Conservation (phyloP, 2,888 invertebrate species). For the Bibio marci region DNA sequence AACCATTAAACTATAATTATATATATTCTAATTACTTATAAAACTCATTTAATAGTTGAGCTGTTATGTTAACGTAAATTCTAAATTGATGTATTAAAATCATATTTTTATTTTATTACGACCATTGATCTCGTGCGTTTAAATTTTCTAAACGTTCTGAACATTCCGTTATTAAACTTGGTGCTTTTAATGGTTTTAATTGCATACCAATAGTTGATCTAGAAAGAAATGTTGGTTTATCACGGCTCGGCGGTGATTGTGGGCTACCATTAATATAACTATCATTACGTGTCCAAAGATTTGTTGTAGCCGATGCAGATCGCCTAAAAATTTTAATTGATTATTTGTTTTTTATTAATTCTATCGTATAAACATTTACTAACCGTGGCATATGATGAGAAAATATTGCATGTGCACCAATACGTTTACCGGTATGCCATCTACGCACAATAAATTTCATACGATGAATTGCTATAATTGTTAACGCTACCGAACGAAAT, state of each 20-base stretch:
- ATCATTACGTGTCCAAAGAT: constrained; percentile 7
- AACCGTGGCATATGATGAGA: constrained; percentile 5
- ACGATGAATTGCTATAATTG: constrained; percentile 39
- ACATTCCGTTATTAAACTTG: constrained; percentile 12
- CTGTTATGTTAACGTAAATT: too few relatives aligned
- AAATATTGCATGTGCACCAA: constrained; percentile 32
- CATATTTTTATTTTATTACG: too few relatives aligned
- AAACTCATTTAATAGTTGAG: too few relatives aligned
- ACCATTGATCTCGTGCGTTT: background rate
- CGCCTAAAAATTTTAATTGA: constrained; percentile 2
- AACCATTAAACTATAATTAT: too few relatives aligned
- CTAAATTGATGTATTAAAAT: too few relatives aligned
- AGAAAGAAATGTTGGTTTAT: constrained; percentile 6
- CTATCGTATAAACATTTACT: too few relatives aligned
- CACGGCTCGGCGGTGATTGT: constrained; percentile 15
- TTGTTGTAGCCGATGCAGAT: constrained; percentile 9
- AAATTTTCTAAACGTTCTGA: constrained; percentile 5
- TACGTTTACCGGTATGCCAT: constrained; percentile 42
- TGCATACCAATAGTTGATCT: constrained; percentile 8
- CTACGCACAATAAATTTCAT: constrained; percentile 47
- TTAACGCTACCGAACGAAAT: constrained; percentile 34
- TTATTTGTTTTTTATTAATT: too few relatives aligned
- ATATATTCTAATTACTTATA: too few relatives aligned
- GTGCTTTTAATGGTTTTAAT: constrained; percentile 12
- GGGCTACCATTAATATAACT: background rate